Evolutionary conservation across 2,113 vertebrate species (phyloP).

Genomic region (Sapajus apella): DNA sequence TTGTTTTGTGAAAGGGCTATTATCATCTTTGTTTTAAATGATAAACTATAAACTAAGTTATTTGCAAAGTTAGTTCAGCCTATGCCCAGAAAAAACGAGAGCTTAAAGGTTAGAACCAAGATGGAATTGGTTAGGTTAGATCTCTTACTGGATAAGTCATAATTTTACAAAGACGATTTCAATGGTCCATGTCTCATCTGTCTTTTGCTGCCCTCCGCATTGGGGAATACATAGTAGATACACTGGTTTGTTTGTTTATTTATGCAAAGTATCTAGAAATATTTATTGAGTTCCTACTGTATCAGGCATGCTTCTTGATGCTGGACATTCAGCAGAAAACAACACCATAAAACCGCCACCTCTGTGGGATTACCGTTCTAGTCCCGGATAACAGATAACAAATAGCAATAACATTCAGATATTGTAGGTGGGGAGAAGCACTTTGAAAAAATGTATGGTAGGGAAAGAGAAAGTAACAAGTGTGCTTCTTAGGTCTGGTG

Average conservation of each 20-base stretch:
- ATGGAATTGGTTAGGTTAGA: too few relatives aligned
- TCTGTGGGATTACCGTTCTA: not conserved
- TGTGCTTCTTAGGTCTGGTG: not conserved
- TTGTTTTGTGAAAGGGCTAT: too few relatives aligned
- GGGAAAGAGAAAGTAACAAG: not conserved
- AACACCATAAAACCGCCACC: not conserved
- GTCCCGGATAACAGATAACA: not conserved
- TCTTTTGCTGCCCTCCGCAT: not conserved
- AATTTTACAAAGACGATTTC: too few relatives aligned
- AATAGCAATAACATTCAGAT: not conserved
- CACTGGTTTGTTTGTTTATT: not conserved
- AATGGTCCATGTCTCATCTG: not conserved
- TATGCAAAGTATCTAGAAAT: not conserved
- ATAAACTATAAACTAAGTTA: too few relatives aligned
- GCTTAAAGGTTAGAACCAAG: too few relatives aligned
- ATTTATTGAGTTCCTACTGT: not conserved
- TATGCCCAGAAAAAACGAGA: too few relatives aligned
- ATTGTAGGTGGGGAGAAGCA: not conserved
- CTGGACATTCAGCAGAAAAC: not conserved
- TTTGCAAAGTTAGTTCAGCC: too few relatives aligned
- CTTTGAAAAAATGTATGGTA: not conserved
- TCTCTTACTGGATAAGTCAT: too few relatives aligned
- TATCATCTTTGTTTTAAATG: too few relatives aligned
- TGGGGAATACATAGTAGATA: not conserved
- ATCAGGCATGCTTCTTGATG: not conserved